Evolutionary conservation across 1,140 invertebrate genomes (phyloP).

Genomic region (Zaprionus ornatus): DNA sequence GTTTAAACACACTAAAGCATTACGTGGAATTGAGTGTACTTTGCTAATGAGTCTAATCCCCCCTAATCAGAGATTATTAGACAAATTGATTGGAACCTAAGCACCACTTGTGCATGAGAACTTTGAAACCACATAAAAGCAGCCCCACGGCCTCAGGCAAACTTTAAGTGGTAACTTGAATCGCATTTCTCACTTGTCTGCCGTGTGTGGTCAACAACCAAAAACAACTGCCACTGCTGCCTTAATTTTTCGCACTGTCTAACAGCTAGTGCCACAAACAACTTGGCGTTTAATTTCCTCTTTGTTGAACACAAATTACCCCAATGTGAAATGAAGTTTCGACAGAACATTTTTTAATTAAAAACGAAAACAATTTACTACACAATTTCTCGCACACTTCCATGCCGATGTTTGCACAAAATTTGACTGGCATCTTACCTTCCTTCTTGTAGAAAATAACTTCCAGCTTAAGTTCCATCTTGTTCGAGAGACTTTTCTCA

Average conservation of each 20-base stretch:
- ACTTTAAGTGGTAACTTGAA: not conserved
- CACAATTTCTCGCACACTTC: constrained; percentile 42
- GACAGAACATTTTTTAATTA: constrained; percentile 54
- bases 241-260: not conserved
- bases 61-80: not conserved
- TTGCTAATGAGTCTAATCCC: not conserved
- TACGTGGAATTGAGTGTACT: not conserved
- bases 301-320: constrained; percentile 39
- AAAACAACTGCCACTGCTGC: not conserved
- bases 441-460: constrained; percentile 97
- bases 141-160: not conserved
- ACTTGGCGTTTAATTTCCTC: constrained; percentile 45
- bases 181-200: not conserved
- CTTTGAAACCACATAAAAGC: not conserved
- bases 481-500: constrained; percentile 93
- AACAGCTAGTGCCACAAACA: constrained; percentile 11
- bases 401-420: not conserved
- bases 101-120: not conserved
- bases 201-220: constrained; percentile 16
- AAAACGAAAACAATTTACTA: constrained; percentile 55
- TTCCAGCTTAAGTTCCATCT: constrained; percentile 96
- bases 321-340: constrained; percentile 43
- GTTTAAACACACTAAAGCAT: not conserved
- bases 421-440: constrained; percentile 86
- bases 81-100: not conserved